These are phyloP conservation scores for Caranx ignobilis DNA, from an alignment of 2,113 vertebrate species.

Conservation along the genomic window DNA sequence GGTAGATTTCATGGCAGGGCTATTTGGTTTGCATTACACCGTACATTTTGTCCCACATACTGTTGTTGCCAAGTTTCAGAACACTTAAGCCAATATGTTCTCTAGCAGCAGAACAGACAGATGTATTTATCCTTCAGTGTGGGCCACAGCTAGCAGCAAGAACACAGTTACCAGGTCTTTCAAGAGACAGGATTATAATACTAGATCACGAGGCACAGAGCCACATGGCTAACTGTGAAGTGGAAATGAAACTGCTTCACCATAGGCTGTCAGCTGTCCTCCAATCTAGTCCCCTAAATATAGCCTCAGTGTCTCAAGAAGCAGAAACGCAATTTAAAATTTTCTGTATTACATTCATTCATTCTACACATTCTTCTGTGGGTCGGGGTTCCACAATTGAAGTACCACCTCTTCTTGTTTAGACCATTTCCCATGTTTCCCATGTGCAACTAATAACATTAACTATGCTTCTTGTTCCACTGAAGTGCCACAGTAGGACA, in stretches of 20 bases:
- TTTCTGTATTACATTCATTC: not conserved
- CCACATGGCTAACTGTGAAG: slow-evolving; percentile 46
- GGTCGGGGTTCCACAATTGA: no score
- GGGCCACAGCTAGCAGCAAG: slow-evolving; percentile 3
- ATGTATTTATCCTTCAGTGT: slow-evolving; percentile 18
- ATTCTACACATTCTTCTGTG: not conserved
- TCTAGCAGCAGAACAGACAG: slow-evolving; percentile 18
- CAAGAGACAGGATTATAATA: slow-evolving; percentile 52
- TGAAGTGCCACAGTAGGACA: not conserved
- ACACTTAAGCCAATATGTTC: slow-evolving; percentile 2
- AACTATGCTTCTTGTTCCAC: not conserved
- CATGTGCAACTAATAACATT: not conserved
- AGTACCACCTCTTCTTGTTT: not conserved
- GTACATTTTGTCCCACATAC: not conserved
- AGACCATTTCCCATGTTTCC: not conserved
- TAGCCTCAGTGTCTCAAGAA: slow-evolving; percentile 10
- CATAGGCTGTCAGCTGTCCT: slow-evolving; percentile 28
- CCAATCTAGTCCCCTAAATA: slow-evolving; percentile 32
- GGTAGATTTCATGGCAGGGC: not conserved
- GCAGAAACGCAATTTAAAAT: slow-evolving; percentile 44
- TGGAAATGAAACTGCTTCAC: slow-evolving; percentile 46
- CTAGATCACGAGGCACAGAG: slow-evolving; percentile 48
- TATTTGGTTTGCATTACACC: not conserved
- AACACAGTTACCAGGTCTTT: slow-evolving; percentile 45
- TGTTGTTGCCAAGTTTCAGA: not conserved